phyloP scores from a whole-genome alignment of 2,113 vertebrate genomes.

The Gadus chalcogrammus region DNA sequence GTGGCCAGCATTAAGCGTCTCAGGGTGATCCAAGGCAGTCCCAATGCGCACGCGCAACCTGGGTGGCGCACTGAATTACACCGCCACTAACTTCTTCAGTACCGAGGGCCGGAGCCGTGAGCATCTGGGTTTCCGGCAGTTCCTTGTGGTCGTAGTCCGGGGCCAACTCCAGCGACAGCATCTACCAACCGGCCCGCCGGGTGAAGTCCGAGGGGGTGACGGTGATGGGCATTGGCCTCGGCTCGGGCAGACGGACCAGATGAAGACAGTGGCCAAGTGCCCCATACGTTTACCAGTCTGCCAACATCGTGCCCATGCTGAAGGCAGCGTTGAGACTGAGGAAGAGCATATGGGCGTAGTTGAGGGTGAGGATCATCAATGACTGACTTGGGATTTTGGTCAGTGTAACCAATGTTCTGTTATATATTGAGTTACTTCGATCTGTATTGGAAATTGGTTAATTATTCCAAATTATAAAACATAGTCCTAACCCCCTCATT shows the following conservation, averaged over 20 bases:
- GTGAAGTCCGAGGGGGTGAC: slow-evolving; percentile 68
- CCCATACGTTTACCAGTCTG: slow-evolving; percentile 26
- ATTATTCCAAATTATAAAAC: neutral
- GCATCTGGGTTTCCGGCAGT: slow-evolving; percentile 64
- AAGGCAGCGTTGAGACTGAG: slow-evolving; percentile 30
- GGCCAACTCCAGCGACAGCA: slow-evolving; percentile 63
- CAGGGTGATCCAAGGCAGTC: neutral
- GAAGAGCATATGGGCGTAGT: slow-evolving; percentile 12
- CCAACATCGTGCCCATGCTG: slow-evolving; percentile 30
- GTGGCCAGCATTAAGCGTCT: slow-evolving; percentile 44
- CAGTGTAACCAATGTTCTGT: too few species aligned
- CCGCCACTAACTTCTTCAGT: slow-evolving; percentile 63
- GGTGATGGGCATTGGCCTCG: slow-evolving; percentile 63
- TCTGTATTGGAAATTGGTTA: neutral
- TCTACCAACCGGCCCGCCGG: slow-evolving; percentile 42
- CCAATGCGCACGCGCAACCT: slow-evolving; percentile 50
- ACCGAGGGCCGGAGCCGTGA: slow-evolving; percentile 62
- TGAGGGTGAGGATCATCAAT: slow-evolving; percentile 31
- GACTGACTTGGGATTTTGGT: too few species aligned
- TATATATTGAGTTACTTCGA: too few species aligned
- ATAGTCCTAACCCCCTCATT: neutral
- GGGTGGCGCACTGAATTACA: slow-evolving; percentile 61
- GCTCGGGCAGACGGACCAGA: slow-evolving; percentile 35
- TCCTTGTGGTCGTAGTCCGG: slow-evolving; percentile 73
- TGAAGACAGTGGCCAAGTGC: slow-evolving; percentile 46